phyloP scores from a whole-genome alignment of 1,140 invertebrate species.

The Heliothis subflexa region DNA sequence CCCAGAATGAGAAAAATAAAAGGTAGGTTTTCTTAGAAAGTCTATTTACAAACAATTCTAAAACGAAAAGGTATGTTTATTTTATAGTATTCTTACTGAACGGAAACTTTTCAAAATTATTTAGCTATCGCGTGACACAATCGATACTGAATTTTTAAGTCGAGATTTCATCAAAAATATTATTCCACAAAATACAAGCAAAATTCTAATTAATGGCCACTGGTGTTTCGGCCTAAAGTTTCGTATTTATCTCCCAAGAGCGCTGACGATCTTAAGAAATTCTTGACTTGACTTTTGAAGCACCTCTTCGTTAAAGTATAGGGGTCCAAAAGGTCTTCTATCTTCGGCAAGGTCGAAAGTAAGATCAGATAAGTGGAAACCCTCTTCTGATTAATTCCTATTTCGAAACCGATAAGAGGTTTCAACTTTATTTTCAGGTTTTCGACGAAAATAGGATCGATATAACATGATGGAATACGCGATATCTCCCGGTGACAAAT shows the following conservation, averaged over 20 bases:
- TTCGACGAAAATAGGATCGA: conserved; percentile 12
- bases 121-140: no score
- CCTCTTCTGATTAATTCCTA: conserved; percentile 12
- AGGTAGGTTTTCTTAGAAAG: no score
- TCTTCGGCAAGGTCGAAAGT: conserved; percentile 7
- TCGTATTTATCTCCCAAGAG: not conserved
- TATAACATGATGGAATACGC: conserved; percentile 1
- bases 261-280: not conserved
- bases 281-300: conserved; percentile 2
- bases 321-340: conserved; percentile 14
- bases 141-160: no score
- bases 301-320: not conserved
- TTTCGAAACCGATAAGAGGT: conserved; percentile 14
- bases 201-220: not conserved
- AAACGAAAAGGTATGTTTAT: no score
- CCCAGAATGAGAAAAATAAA: not conserved
- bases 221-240: not conserved
- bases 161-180: no score
- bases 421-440: conserved; percentile 16
- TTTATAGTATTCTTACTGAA: not conserved
- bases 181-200: no score
- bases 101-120: no score
- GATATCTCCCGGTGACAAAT: not conserved
- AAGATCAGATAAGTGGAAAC: conserved; percentile 23
- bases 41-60: no score